These are phyloP conservation scores for Spicauda simplicius DNA, from an alignment of 2,888 invertebrate species.

Conservation along the genomic window DNA sequence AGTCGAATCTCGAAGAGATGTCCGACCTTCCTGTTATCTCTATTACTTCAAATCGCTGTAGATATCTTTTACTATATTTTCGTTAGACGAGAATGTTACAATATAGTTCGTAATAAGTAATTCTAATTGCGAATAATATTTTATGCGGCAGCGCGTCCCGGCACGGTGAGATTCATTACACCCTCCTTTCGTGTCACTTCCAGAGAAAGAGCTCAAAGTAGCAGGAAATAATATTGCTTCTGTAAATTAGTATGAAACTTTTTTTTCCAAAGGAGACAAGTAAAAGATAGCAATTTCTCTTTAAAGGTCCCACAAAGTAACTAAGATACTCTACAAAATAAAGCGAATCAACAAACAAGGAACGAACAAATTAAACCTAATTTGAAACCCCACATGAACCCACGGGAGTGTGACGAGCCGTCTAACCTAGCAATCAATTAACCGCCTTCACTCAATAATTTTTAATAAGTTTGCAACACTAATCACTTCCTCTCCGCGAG, in stretches of 20 bases:
- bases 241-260: not conserved
- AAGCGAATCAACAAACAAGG: constrained; percentile 2
- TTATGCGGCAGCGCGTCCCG: constrained; percentile 68
- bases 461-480: constrained; percentile 81
- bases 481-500: constrained; percentile 81
- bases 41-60: not conserved
- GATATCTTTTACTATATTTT: not conserved
- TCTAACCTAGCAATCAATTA: constrained; percentile 72
- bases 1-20: too few relatives aligned
- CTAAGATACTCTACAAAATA: not conserved
- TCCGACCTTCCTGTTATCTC: too few relatives aligned
- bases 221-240: not conserved
- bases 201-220: not conserved
- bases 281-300: too few relatives aligned
- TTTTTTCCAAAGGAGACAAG: too few relatives aligned
- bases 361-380: constrained; percentile 16
- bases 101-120: constrained; percentile 52
- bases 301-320: too few relatives aligned
- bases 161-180: constrained; percentile 65
- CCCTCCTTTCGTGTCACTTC: constrained; percentile 69
- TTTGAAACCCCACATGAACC: constrained; percentile 9
- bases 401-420: constrained; percentile 56
- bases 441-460: constrained; percentile 82
- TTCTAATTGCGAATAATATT: constrained; percentile 63
- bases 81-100: constrained; percentile 45